These are phyloP conservation scores for Chloroceryle aenea DNA, from an alignment of 2,113 vertebrate genomes.

Conservation along the genomic window DNA sequence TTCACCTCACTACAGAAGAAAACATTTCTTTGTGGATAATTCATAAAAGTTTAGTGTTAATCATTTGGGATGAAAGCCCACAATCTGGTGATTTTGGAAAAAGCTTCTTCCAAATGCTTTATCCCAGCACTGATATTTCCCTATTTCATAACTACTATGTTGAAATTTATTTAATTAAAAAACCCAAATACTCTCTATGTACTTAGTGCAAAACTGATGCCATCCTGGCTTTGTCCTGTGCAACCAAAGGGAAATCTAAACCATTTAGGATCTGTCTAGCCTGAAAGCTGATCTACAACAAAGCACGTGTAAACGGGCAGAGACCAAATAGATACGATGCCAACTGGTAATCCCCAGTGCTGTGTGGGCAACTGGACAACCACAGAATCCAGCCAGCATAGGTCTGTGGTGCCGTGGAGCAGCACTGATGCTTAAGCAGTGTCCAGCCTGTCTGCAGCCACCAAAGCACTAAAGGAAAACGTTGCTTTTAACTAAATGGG, in stretches of 20 bases:
- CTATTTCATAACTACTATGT: neutral
- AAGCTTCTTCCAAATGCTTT: neutral
- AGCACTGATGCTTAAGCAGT: neutral
- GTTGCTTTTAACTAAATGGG: neutral
- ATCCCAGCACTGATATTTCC: neutral
- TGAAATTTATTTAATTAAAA: neutral
- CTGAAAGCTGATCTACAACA: neutral
- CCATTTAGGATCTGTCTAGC: neutral
- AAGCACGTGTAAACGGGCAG: neutral
- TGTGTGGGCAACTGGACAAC: accelerated
- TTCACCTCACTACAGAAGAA: neutral
- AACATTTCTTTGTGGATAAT: neutral
- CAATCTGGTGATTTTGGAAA: neutral
- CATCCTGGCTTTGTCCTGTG: neutral
- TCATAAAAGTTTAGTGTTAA: neutral
- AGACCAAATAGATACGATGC: neutral
- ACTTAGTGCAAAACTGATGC: neutral
- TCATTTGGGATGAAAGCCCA: neutral
- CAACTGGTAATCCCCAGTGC: neutral
- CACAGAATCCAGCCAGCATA: neutral
- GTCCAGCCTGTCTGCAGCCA: neutral
- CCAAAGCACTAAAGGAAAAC: neutral
- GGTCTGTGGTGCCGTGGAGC: neutral
- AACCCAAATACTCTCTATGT: neutral
- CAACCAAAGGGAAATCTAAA: neutral